These are phyloP conservation scores for Albula glossodonta DNA, from an alignment of 2,113 vertebrate genomes.

Conservation along the genomic window DNA sequence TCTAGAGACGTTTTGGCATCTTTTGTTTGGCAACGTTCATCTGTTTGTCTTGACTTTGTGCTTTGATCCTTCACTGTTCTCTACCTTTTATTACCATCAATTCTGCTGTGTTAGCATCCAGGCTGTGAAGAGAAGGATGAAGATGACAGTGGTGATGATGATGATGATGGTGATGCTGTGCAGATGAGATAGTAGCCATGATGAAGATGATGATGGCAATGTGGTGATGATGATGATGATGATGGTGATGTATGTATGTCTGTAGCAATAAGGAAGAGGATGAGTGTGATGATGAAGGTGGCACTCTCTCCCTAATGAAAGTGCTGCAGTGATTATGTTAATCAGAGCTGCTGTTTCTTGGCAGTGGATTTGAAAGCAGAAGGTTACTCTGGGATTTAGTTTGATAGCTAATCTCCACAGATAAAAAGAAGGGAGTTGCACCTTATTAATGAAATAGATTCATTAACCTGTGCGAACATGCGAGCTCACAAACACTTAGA, in stretches of 20 bases:
- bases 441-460: slow-evolving; percentile 23
- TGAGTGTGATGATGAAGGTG: not conserved
- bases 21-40: too few species aligned
- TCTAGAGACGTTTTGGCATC: not conserved
- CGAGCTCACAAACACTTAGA: not conserved
- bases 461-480: not conserved
- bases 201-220: not conserved
- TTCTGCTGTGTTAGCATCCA: not conserved
- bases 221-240: not conserved
- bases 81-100: too few species aligned
- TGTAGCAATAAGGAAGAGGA: not conserved
- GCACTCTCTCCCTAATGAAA: not conserved
- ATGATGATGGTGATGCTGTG: not conserved
- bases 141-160: not conserved
- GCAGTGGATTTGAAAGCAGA: slow-evolving; percentile 26
- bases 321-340: slow-evolving; percentile 3
- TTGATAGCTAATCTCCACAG: slow-evolving; percentile 21
- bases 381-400: slow-evolving; percentile 24
- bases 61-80: not conserved
- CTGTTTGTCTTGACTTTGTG: too few species aligned
- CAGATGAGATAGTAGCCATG: not conserved
- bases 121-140: too few species aligned
- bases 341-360: not conserved
- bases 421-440: slow-evolving; percentile 22
- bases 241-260: not conserved